phyloP scores from a whole-genome alignment of 2,113 vertebrate species.

The Alligator sinensis region DNA sequence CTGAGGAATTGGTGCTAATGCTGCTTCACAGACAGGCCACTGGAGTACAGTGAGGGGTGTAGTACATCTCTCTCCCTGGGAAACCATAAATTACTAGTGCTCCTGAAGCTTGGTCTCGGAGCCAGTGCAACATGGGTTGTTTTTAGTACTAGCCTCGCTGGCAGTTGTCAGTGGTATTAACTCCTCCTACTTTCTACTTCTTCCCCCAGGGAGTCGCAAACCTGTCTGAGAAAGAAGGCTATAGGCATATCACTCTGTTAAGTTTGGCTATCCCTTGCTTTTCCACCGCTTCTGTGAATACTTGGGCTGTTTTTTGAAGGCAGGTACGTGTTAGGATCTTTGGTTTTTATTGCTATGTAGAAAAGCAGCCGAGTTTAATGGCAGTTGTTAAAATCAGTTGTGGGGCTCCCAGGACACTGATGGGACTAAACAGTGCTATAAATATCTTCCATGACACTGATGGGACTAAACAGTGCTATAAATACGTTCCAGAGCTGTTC shows the following conservation, averaged over 20 bases:
- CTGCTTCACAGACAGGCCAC: conserved; percentile 64
- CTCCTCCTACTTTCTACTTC: conserved; percentile 63
- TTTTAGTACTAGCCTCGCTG: conserved; percentile 35
- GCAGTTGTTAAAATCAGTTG: conserved; percentile 69
- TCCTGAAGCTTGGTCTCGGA: conserved; percentile 9
- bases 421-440: conserved; percentile 64
- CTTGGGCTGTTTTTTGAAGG: neutral
- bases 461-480: conserved; percentile 64
- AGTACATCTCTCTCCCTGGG: conserved; percentile 40
- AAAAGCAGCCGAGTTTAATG: conserved; percentile 22
- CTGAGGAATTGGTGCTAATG: conserved; percentile 13
- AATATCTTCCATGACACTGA: conserved; percentile 51
- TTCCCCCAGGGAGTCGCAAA: conserved; percentile 37
- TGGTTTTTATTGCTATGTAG: conserved; percentile 17
- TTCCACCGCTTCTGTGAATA: neutral
- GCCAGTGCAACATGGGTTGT: conserved; percentile 42
- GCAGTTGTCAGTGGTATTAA: conserved; percentile 41
- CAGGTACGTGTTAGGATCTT: neutral
- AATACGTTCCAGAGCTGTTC: conserved; percentile 65
- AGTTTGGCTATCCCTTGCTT: conserved; percentile 43
- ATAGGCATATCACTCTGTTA: neutral
- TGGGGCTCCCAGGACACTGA: conserved; percentile 48
- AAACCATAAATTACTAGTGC: conserved; percentile 27
- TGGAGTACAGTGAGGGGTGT: conserved; percentile 42
- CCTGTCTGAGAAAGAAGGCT: conserved; percentile 62